These are phyloP conservation scores for Oryzias celebensis DNA, from an alignment of 2,113 vertebrate species.

Conservation along the genomic window DNA sequence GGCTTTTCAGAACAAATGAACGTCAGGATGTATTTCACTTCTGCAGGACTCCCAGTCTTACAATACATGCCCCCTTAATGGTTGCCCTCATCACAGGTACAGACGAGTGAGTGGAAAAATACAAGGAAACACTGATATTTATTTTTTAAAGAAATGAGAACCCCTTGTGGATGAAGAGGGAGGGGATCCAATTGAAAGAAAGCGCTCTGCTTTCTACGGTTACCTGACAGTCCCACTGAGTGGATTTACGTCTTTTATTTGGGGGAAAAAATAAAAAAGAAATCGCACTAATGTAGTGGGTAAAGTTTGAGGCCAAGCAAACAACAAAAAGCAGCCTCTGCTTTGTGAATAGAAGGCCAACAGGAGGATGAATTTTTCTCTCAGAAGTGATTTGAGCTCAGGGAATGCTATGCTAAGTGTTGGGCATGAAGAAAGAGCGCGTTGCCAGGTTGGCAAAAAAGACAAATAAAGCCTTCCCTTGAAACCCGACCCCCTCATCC, in stretches of 20 bases:
- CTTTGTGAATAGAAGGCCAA: not conserved
- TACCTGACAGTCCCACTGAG: conserved; percentile 1
- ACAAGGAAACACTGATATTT: conserved; percentile 61
- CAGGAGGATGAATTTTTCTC: too few relatives aligned
- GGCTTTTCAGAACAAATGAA: conserved; percentile 22
- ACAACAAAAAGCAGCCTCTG: not conserved
- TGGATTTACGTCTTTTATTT: conserved; percentile 2
- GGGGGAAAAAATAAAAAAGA: not conserved
- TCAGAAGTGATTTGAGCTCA: too few relatives aligned
- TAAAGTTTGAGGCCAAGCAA: conserved; percentile 29
- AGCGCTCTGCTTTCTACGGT: not conserved
- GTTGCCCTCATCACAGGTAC: conserved; percentile 47
- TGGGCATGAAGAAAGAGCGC: not conserved
- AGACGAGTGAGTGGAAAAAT: conserved; percentile 53
- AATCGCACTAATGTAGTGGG: conserved; percentile 72
- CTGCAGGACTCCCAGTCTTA: conserved; percentile 46
- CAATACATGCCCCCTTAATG: conserved; percentile 5
- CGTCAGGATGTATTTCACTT: conserved; percentile 14
- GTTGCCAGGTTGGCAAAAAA: not conserved
- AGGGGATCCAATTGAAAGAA: conserved; percentile 22
- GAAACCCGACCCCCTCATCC: conserved; percentile 59
- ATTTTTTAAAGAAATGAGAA: conserved; percentile 35
- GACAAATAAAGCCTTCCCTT: conserved; percentile 3
- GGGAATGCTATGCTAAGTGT: not conserved
- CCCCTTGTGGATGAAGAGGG: conserved; percentile 63